A percentile compares a stretch with the other conserved stretches of the same genome.
phyloP scores from a whole-genome alignment of 2,888 invertebrate genomes.

The Eremobia ochroleuca region DNA sequence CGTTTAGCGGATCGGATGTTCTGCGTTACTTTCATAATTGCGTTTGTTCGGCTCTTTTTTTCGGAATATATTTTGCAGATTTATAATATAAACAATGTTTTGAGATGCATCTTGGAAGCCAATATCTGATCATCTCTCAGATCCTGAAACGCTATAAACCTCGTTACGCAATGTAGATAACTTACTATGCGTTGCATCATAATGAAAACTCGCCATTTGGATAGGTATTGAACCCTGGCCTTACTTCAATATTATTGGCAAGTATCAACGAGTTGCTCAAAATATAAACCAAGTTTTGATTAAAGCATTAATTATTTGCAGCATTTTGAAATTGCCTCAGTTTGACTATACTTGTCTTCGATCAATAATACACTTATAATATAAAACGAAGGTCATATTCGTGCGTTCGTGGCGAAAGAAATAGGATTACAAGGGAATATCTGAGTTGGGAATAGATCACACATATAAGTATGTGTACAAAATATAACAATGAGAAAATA shows the following conservation, averaged over 20 bases:
- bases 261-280: neutral
- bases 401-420: neutral
- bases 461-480: conserved; percentile 6
- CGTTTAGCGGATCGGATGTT: neutral
- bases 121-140: neutral
- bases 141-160: neutral
- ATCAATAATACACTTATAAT: neutral
- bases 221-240: neutral
- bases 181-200: neutral
- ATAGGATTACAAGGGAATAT: conserved; percentile 15
- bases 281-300: neutral
- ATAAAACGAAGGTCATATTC: conserved; percentile 1
- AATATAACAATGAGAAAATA: conserved; percentile 29
- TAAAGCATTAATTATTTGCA: neutral
- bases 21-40: neutral
- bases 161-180: neutral
- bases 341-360: too few species aligned
- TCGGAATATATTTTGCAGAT: neutral
- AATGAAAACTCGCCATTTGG: neutral
- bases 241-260: neutral
- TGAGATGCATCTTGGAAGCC: conserved; percentile 6
- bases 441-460: conserved; percentile 3
- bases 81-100: neutral
- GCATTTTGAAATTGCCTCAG: neutral
- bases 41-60: neutral